Conservation (phyloP, 2,888 invertebrate genomes). For the Melolontha melolontha region DNA sequence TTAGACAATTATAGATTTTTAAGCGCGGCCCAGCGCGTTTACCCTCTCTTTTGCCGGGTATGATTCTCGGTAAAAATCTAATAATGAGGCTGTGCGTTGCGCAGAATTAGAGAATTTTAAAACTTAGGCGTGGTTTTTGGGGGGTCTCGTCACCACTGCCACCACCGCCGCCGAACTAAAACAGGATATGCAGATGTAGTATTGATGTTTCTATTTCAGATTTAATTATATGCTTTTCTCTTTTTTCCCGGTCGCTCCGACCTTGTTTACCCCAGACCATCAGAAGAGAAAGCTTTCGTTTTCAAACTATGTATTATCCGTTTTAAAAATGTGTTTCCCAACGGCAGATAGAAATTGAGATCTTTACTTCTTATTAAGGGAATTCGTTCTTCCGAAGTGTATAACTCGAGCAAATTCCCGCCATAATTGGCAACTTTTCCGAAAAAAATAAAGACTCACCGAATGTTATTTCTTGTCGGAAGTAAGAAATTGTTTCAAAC, state of each 20-base stretch:
- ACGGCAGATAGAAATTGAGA: constrained; percentile 53
- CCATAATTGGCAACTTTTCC: no score
- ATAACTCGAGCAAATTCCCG: no score
- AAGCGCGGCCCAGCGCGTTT: constrained; percentile 37
- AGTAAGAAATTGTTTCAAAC: no score
- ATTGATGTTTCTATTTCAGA: constrained; percentile 67
- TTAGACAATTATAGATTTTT: constrained; percentile 42
- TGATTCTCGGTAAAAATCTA: constrained; percentile 62
- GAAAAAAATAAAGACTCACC: no score
- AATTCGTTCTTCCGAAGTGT: no score
- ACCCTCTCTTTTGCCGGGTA: constrained; percentile 50
- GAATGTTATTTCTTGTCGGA: no score
- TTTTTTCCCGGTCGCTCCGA: constrained; percentile 56
- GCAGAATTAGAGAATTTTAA: constrained; percentile 66
- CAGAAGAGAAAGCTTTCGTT: constrained; percentile 30
- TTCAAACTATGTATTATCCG: constrained; percentile 52
- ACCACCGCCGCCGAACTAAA: constrained; percentile 46
- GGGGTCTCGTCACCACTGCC: constrained; percentile 22
- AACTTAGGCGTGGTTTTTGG: constrained; percentile 65
- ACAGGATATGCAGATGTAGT: constrained; percentile 61
- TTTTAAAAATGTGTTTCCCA: constrained; percentile 52
- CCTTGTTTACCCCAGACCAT: constrained; percentile 30
- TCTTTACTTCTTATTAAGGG: no score
- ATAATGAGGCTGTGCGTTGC: constrained; percentile 58
- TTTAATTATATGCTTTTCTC: constrained; percentile 65